Evolutionary conservation across 2,113 vertebrate species (phyloP).

Genomic region (Calidris pygmaea): DNA sequence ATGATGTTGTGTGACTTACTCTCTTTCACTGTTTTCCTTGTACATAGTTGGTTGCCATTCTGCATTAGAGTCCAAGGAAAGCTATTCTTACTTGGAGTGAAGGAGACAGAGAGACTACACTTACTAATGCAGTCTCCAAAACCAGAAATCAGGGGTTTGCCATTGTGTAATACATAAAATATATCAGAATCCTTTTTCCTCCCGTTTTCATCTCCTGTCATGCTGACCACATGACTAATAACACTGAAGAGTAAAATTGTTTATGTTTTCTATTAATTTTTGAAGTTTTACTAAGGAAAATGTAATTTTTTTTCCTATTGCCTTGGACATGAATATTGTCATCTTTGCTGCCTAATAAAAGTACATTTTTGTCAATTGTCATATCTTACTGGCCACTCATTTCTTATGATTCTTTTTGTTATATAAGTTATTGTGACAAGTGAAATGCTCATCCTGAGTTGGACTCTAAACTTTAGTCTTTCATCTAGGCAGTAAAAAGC

Average conservation of each 20-base stretch:
- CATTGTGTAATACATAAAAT: background rate
- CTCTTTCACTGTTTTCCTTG: background rate
- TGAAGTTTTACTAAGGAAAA: background rate
- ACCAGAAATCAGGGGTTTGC: background rate
- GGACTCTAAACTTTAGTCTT: background rate
- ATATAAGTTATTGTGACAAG: background rate
- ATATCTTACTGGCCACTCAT: rapidly evolving
- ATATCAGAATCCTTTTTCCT: background rate
- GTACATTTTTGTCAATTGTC: background rate
- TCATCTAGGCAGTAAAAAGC: background rate
- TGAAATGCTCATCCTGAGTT: background rate
- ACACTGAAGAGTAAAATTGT: background rate
- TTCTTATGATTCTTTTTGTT: background rate
- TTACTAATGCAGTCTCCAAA: background rate
- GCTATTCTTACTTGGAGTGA: background rate
- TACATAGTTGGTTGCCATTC: background rate
- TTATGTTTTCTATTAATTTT: background rate
- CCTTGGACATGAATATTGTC: background rate
- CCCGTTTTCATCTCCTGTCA: background rate
- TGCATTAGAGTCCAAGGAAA: background rate
- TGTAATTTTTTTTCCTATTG: background rate
- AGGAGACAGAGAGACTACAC: background rate
- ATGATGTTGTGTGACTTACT: background rate
- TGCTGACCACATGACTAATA: background rate
- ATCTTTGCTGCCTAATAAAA: background rate